Base-by-base conservation (phyloP, 1,140 invertebrate genomes). In the Hesperophylax magnus region DNA sequence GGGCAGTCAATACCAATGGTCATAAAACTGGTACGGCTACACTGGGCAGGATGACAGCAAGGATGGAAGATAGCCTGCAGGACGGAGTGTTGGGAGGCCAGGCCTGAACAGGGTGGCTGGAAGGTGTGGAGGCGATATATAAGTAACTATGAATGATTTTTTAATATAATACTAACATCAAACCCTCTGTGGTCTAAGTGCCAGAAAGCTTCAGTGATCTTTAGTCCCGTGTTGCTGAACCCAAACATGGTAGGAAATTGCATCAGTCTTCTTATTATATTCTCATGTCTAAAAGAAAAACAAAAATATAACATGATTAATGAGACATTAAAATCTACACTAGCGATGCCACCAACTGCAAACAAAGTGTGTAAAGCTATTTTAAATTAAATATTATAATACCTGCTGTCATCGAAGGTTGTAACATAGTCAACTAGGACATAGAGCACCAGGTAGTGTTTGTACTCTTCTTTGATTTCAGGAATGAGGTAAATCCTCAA, bases 151-250 rank as follows among this genome's bases (percentile, higher is more conserved):
- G 17, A 8, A 20, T 20, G 11, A 61, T 14, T 9, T 1, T 65
- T 24, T 9, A 39, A 61, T 31, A 75, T 5, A 52, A 79, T 63
- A 84, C 88, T 90, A 86, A 93, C 92, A 84, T 90, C 86, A 84
- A 91, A 95, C 85, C 97, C 93, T 81, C 93, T 93, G 82, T 96
- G 95, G 88, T 98, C 97, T 14, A 98, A 88, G 69, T 95, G 91
- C 96, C 96, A 97, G 86, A 97, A 95, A 0, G 94, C 95, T 85
- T 96, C 94, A 1, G 95, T 93, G 0, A 95, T 90, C 86, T 95
- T 95, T 3, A 94, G 93, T 1, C 94, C 85, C 22, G 92, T 94
- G 52, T 92, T 92, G 77, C 91, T 94, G 14, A 95, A 86, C 67
- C 93, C 92, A 83, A 97, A 96, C 56, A 94, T 92, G 0, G 93